Evolutionary conservation across 2,797 vertebrate species (phyloP).

Genomic region (Manis javanica): DNA sequence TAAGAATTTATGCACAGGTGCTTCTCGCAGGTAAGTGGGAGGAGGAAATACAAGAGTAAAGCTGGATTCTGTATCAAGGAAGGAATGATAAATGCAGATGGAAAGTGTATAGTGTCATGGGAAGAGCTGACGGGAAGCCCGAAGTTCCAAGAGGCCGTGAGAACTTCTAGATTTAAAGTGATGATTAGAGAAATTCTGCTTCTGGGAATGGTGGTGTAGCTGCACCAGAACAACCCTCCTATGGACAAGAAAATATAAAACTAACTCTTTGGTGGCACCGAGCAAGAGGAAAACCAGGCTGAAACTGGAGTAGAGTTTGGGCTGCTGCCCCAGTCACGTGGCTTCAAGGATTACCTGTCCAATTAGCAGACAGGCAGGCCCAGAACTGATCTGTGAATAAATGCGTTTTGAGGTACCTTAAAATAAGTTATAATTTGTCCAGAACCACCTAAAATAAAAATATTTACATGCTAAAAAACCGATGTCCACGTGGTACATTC

Average conservation of each 20-base stretch:
- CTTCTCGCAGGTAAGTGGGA: conserved; percentile 76
- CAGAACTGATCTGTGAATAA: not conserved
- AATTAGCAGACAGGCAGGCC: not conserved
- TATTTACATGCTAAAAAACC: not conserved
- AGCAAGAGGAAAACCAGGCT: not conserved
- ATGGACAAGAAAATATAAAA: not conserved
- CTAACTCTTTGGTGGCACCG: not conserved
- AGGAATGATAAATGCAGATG: conserved; percentile 79
- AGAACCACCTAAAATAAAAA: not conserved
- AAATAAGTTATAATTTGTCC: not conserved
- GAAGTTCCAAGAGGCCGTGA: not conserved
- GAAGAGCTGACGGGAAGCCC: conserved; percentile 68
- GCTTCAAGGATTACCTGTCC: not conserved
- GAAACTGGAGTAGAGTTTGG: not conserved
- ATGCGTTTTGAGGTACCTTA: not conserved
- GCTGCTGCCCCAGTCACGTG: not conserved
- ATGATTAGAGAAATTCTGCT: not conserved
- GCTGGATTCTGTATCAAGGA: conserved; percentile 79
- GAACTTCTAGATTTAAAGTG: not conserved
- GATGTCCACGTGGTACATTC: not conserved
- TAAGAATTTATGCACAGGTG: conserved; percentile 80
- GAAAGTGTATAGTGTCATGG: conserved; percentile 80
- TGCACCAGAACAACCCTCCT: too few relatives aligned
- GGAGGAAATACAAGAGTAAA: conserved; percentile 81
- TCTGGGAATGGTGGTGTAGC: not conserved